Conservation (phyloP, 2,113 vertebrate species). For the Lepisosteus osseus region DNA sequence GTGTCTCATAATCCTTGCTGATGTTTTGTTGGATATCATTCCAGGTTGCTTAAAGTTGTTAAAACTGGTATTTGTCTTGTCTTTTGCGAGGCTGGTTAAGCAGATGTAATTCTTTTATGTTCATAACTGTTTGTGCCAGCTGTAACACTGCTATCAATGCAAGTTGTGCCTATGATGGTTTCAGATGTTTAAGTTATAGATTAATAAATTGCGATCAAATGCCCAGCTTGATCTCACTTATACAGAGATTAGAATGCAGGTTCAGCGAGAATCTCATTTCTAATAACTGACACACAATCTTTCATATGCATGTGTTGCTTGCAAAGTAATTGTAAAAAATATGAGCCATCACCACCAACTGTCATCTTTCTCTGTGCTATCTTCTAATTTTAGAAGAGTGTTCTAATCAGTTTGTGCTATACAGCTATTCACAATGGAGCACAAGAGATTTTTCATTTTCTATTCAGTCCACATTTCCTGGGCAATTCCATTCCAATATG, state of each 20-base stretch:
- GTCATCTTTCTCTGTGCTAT: too few species aligned
- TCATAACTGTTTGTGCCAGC: conserved; percentile 16
- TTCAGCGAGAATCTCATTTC: conserved; percentile 25
- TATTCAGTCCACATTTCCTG: too few species aligned
- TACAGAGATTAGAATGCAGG: conserved; percentile 35
- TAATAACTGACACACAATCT: conserved; percentile 6
- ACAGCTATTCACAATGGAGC: too few species aligned
- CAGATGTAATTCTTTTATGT: neutral
- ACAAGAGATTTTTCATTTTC: too few species aligned
- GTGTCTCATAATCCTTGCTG: conserved; percentile 54
- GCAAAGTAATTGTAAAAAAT: conserved; percentile 3
- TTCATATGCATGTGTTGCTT: conserved; percentile 6
- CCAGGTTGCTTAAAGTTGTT: too few species aligned
- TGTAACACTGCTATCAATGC: conserved; percentile 34
- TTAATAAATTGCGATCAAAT: conserved; percentile 43
- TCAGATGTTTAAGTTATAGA: conserved; percentile 49
- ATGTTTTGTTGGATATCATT: neutral
- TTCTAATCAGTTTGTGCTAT: too few species aligned
- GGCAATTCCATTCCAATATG: too few species aligned
- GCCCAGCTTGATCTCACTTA: conserved; percentile 39
- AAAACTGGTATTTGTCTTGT: too few species aligned
- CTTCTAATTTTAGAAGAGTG: too few species aligned
- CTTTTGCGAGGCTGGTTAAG: too few species aligned
- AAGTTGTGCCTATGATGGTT: conserved; percentile 36
- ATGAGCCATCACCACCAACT: too few species aligned